A percentile compares a stretch with the other conserved stretches of the same genome.
Evolutionary conservation across 2,113 vertebrate species (phyloP).

Genomic region (Apteryx mantelli): DNA sequence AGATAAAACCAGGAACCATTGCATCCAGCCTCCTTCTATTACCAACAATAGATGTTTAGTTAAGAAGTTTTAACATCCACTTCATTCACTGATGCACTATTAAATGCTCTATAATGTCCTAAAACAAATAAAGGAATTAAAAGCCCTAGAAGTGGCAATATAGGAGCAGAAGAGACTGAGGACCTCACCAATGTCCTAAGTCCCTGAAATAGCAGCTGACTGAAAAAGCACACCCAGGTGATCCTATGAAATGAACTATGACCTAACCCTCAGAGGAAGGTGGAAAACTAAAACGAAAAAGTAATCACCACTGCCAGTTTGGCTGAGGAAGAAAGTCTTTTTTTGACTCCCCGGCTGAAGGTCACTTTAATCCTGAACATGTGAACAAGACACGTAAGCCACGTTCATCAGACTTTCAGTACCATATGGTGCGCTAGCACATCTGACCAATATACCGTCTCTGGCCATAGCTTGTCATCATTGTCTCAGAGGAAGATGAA

Average conservation of each 20-base stretch:
- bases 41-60: background rate
- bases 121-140: background rate
- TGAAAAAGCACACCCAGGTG: background rate
- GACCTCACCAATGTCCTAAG: background rate
- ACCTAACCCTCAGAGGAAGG: background rate
- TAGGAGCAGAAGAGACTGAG: background rate
- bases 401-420: background rate
- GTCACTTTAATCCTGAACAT: background rate
- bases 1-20: background rate
- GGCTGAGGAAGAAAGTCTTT: background rate
- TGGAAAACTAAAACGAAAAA: background rate
- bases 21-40: background rate
- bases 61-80: background rate
- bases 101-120: background rate
- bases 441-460: background rate
- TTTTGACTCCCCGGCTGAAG: background rate
- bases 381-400: background rate
- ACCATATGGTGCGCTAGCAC: background rate
- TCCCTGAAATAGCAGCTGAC: background rate
- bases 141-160: background rate
- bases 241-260: background rate
- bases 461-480: background rate
- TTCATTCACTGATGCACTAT: background rate
- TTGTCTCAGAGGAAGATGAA: background rate
- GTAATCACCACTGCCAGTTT: background rate